These are phyloP conservation scores for human (Homo sapiens) DNA, from an alignment of 2,113 vertebrate species.

Conservation along the genomic window GRCh38 chr4:165758001-165758500, in stretches of 20 bases:
- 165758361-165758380: not conserved
- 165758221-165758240: not conserved
- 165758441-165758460: not conserved
- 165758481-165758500: not conserved
- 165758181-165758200: not conserved
- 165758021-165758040: not conserved
- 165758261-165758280: not conserved
- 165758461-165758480: not conserved
- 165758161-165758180: conserved; percentile 38
- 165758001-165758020: not conserved
- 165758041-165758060: too few relatives aligned
- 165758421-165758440: conserved; percentile 1
- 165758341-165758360: conserved; percentile 33
- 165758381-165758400: not conserved
- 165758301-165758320: not conserved
- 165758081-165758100: not conserved
- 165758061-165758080: conserved; percentile 11
- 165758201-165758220: not conserved
- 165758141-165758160: conserved; percentile 39
- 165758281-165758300: not conserved
- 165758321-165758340: conserved; percentile 21
- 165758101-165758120: not conserved
- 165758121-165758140: not conserved
- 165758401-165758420: not conserved
- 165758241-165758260: conserved; percentile 9